Evolutionary conservation across 2,113 vertebrate genomes (phyloP).

Genomic region (Indicator maculatus): DNA sequence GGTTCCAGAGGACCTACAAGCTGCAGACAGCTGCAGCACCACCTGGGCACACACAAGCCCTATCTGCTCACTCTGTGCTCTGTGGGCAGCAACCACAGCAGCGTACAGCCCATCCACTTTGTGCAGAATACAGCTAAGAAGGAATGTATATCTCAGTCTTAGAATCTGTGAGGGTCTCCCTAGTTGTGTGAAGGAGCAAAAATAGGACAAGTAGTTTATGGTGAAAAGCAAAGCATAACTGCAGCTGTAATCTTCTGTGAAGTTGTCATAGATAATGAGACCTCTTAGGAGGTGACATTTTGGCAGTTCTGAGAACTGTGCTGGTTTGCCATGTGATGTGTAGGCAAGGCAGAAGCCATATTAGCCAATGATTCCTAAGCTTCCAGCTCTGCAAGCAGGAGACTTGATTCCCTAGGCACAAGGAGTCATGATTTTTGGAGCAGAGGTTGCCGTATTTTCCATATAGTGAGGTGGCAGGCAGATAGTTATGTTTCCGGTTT

Average conservation of each 20-base stretch:
- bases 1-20: too few relatives aligned
- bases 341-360: not conserved
- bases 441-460: not conserved
- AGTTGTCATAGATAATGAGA: not conserved
- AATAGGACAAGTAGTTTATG: not conserved
- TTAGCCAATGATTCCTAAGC: not conserved
- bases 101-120: accelerated
- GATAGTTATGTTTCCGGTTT: not conserved
- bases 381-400: not conserved
- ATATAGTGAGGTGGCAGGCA: not conserved
- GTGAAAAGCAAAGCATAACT: not conserved
- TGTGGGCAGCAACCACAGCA: too few relatives aligned
- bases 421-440: not conserved
- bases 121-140: not conserved
- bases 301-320: not conserved
- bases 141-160: not conserved
- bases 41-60: too few relatives aligned
- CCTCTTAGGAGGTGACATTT: not conserved
- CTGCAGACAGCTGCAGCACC: too few relatives aligned
- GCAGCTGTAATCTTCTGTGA: not conserved
- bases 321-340: not conserved
- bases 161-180: not conserved
- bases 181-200: not conserved
- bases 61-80: too few relatives aligned
- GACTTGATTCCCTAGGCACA: accelerated